Conservation (phyloP, 2,113 vertebrate species). For the Danionella cerebrum region DNA sequence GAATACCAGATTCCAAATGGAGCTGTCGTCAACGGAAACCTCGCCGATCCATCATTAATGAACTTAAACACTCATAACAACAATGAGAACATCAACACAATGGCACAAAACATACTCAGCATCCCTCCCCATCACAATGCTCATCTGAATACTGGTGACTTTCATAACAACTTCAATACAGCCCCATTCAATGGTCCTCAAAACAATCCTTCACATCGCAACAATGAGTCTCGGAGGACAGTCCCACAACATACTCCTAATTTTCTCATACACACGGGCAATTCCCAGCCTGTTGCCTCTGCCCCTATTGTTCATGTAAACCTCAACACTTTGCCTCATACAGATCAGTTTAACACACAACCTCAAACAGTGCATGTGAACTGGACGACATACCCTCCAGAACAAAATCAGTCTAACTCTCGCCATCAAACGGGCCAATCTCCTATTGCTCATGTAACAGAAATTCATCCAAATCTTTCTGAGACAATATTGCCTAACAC, state of each 20-base stretch:
- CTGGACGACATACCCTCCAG: constrained; percentile 50
- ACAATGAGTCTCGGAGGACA: constrained; percentile 41
- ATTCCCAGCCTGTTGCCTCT: constrained; percentile 25
- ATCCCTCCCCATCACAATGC: constrained; percentile 10
- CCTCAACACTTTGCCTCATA: constrained; percentile 47
- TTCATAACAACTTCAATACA: constrained; percentile 24
- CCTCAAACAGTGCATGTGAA: constrained; percentile 61
- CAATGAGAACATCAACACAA: constrained; percentile 24
- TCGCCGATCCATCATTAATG: constrained; percentile 38
- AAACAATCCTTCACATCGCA: constrained; percentile 40
- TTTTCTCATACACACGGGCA: constrained; percentile 55
- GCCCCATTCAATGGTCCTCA: constrained; percentile 33
- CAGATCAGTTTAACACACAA: constrained; percentile 38
- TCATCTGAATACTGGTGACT: constrained; percentile 24
- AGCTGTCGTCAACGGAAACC: constrained; percentile 37
- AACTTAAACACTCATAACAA: constrained; percentile 14
- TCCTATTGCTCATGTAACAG: not conserved
- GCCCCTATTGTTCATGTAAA: constrained; percentile 53
- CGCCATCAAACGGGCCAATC: constrained; percentile 1
- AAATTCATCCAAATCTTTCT: not conserved
- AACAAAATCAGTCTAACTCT: constrained; percentile 9
- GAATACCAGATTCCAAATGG: constrained; percentile 37
- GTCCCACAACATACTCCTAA: constrained; percentile 48
- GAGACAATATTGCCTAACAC: not conserved
- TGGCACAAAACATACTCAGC: not conserved